Evolutionary conservation across 1,140 invertebrate species (phyloP), one percentile per base, ranked within the genome.

Genomic region (Holcopasites calliopsidis): DNA sequence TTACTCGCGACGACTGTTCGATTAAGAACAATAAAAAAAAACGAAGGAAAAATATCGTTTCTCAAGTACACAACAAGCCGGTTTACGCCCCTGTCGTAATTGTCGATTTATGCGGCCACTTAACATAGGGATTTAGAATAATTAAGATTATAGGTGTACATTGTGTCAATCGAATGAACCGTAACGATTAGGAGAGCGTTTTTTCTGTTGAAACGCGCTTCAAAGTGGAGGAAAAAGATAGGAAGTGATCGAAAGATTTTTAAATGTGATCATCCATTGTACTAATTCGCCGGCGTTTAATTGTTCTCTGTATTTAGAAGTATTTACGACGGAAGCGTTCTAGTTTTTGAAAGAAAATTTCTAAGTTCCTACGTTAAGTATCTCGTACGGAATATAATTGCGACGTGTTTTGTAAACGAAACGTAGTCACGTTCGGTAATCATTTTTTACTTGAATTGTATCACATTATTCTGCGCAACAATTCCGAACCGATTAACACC

Each of bases 301-400:
- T 66, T 61, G 28, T 42, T n/a, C n/a, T 28, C 31, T 52, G 31
- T 76, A 31, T 70, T 62, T 44, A 31, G 18, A 52, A 50, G 58
- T 2, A 47, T 40, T 55, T 66, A 57, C 16, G 11, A 49, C 52
- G n/a, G 16, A 33, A 58, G 50, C 7, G n/a, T 42, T 35, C 13
- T 47, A 42, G 13, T n/a, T 55, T 68, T n/a, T 35, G 4, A 31
- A n/a, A n/a, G n/a, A 3, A 70, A 10, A 55, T 35, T 74, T 75
- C 64, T 58, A 76, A 76, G 64, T 81, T 80, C 77, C 77, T 81
- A 80, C 77, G 44, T 80, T 66, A 71, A 81, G 72, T 80, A n/a
- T 68, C n/a, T 81, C 60, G 65, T 81, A 75, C 33, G 16, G 33
- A 54, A n/a, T n/a, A 60, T 80, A 40, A 40, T 35, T 42, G 64